Evolutionary conservation across 2,888 invertebrate genomes (phyloP).

Genomic region (Cephus pulcher): DNA sequence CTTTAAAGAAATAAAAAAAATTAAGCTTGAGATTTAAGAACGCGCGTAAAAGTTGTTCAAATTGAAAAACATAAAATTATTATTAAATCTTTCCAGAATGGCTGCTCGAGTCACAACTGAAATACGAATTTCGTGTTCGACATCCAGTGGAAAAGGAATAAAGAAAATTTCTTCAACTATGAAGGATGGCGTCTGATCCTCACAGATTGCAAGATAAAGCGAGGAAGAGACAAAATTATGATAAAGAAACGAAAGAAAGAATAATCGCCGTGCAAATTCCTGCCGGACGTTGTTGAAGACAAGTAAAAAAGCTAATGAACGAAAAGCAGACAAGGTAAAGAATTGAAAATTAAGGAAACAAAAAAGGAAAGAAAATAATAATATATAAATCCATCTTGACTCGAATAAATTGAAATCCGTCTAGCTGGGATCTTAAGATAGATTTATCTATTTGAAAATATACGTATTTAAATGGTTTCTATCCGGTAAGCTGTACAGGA

Average conservation of each 20-base stretch:
- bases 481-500: neutral
- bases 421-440: neutral
- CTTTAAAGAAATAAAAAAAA: neutral
- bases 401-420: neutral
- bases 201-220: neutral
- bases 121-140: neutral
- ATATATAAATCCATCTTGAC: conserved; percentile 4
- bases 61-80: neutral
- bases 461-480: neutral
- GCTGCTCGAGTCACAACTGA: neutral
- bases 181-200: neutral
- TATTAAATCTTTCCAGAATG: neutral
- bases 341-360: conserved; percentile 6
- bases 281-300: neutral
- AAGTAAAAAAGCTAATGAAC: conserved; percentile 7
- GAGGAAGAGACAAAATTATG: neutral
- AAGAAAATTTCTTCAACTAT: neutral
- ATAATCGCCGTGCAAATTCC: neutral
- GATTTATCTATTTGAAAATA: neutral
- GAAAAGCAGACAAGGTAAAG: conserved; percentile 9
- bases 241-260: neutral
- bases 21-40: neutral
- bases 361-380: conserved; percentile 4
- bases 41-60: neutral
- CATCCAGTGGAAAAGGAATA: neutral